Conservation (phyloP, 2,113 vertebrate species). For the human (Homo sapiens) region DNA sequence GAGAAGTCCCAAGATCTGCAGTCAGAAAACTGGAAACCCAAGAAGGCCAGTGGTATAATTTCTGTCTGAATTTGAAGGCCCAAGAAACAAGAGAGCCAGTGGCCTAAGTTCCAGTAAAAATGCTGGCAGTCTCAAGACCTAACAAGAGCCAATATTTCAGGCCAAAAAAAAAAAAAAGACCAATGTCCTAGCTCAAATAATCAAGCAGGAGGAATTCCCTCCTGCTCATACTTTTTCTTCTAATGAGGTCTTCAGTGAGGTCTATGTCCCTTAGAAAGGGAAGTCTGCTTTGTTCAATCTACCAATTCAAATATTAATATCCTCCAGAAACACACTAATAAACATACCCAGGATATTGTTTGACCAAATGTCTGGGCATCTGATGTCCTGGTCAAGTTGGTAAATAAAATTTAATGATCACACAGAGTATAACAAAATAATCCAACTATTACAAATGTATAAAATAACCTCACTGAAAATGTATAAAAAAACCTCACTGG, state of each 20-base stretch:
- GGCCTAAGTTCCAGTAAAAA: neutral
- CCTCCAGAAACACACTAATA: neutral
- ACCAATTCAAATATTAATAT: neutral
- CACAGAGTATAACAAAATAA: neutral
- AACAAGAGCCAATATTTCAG: neutral
- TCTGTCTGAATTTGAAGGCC: neutral
- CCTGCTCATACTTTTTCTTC: neutral
- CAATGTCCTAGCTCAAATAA: neutral
- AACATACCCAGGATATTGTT: neutral
- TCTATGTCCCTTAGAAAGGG: neutral
- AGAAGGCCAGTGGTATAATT: neutral
- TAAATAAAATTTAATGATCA: neutral
- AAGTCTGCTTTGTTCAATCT: neutral
- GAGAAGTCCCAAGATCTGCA: neutral
- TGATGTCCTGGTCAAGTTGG: neutral
- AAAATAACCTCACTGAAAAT: neutral
- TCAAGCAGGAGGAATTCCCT: neutral
- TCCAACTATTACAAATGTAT: neutral
- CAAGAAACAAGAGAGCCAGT: neutral
- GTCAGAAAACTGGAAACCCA: neutral
- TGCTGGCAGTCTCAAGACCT: neutral
- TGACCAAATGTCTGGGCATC: neutral
- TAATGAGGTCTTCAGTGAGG: neutral
- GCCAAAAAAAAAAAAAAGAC: neutral
- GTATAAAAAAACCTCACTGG: no score